Conservation (phyloP, 1,140 invertebrate species). For the Diachasmimorpha longicaudata region DNA sequence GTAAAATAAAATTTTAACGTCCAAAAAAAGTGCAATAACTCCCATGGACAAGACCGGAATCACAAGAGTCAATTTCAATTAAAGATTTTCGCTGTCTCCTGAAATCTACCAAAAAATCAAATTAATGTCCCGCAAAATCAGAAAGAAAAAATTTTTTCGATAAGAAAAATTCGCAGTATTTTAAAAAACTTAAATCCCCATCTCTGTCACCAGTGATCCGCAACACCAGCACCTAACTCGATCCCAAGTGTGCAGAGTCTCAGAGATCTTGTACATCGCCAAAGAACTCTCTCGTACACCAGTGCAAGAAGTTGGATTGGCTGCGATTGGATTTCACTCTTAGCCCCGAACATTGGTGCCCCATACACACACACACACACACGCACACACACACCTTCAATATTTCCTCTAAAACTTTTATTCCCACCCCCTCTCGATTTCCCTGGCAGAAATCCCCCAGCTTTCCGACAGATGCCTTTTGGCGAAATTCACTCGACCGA, state of each 20-base stretch:
- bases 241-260: background rate
- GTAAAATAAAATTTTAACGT: too few species aligned
- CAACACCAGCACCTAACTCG: background rate
- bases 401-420: background rate
- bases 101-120: too few species aligned
- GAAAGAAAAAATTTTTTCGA: background rate
- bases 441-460: background rate
- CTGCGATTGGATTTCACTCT: constrained; percentile 22
- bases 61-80: too few species aligned
- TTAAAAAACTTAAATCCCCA: background rate
- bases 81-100: too few species aligned
- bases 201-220: background rate
- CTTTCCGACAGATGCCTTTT: background rate
- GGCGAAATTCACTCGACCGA: background rate
- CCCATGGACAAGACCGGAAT: too few species aligned
- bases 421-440: background rate
- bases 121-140: background rate
- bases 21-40: too few species aligned
- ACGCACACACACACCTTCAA: constrained; percentile 1
- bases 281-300: constrained; percentile 2
- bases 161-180: background rate
- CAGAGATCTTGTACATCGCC: constrained; percentile 3
- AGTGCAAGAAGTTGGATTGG: constrained; percentile 12
- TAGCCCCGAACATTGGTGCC: constrained; percentile 3
- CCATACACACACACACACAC: background rate